Evolutionary conservation across 2,113 vertebrate genomes (phyloP).

Genomic region (Symphodus melops): DNA sequence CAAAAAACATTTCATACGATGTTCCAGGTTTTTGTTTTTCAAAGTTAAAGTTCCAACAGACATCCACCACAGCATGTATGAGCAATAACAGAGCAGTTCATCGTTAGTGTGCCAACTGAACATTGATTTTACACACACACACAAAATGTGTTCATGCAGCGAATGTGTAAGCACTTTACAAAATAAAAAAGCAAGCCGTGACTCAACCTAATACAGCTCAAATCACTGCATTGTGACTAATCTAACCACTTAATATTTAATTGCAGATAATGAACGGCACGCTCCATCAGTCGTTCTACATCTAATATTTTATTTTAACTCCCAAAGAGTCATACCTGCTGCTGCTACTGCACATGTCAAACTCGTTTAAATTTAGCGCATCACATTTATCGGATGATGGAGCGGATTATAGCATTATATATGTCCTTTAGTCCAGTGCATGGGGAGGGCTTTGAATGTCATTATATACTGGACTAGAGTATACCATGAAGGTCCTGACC

Average conservation of each 20-base stretch:
- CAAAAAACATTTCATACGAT: too few relatives aligned
- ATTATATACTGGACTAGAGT: constrained; percentile 4
- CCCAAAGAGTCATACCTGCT: constrained; percentile 9
- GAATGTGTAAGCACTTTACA: not conserved
- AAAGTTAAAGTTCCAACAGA: not conserved
- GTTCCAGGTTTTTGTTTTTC: too few relatives aligned
- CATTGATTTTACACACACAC: not conserved
- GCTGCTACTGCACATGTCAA: not conserved
- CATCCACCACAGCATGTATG: not conserved
- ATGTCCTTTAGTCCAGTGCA: constrained; percentile 5
- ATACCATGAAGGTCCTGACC: constrained; percentile 26
- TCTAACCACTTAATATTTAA: constrained; percentile 41
- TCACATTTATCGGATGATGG: constrained; percentile 36
- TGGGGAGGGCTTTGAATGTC: constrained; percentile 33
- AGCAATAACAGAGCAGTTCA: not conserved
- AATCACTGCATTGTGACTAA: constrained; percentile 18
- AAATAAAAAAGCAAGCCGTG: constrained; percentile 8
- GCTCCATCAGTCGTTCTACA: constrained; percentile 28
- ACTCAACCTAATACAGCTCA: constrained; percentile 9
- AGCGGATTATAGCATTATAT: constrained; percentile 27
- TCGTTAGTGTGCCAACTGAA: not conserved
- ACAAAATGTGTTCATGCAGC: not conserved
- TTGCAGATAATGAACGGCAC: constrained; percentile 36
- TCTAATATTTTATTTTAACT: not conserved
- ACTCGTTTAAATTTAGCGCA: constrained; percentile 39